phyloP scores from a whole-genome alignment of 2,888 invertebrate species.

The Caenorhabditis sp. region DNA sequence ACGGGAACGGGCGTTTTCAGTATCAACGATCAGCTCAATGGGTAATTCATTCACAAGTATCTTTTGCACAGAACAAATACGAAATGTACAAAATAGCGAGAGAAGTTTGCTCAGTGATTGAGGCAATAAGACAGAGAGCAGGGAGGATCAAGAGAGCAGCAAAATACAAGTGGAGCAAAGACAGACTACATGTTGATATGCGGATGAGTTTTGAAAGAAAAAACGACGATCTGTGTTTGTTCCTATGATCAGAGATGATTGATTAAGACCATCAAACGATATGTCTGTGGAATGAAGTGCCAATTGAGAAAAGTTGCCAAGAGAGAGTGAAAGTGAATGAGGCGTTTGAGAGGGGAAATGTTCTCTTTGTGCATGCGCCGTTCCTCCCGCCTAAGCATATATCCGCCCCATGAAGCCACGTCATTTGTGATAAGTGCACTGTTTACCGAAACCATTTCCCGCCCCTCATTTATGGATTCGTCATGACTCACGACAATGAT shows the following conservation, averaged over 20 bases:
- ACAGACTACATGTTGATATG: too few species aligned
- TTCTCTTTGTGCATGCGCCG: not conserved
- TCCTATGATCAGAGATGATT: constrained; percentile 8
- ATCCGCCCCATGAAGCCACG: constrained; percentile 8
- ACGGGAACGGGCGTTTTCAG: constrained; percentile 10
- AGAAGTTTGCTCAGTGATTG: constrained; percentile 9
- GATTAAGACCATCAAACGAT: constrained; percentile 6
- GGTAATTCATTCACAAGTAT: constrained; percentile 55
- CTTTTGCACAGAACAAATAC: constrained; percentile 47
- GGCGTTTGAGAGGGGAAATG: too few species aligned
- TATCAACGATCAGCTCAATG: constrained; percentile 17
- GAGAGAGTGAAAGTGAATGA: too few species aligned
- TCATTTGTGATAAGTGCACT: constrained; percentile 18
- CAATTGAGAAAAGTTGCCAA: not conserved
- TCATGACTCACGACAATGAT: too few species aligned
- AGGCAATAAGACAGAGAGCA: not conserved
- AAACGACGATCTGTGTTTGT: constrained; percentile 10
- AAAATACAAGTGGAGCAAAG: constrained; percentile 31
- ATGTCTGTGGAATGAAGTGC: too few species aligned
- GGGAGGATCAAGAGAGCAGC: constrained; percentile 20
- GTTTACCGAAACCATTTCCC: constrained; percentile 27
- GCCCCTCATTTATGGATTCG: constrained; percentile 9
- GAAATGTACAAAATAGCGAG: constrained; percentile 6
- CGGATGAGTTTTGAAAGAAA: constrained; percentile 18
- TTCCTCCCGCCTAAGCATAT: not conserved